Evolutionary conservation across 1,140 invertebrate species (phyloP), one percentile per base, ranked within the genome.

Genomic region (Bombus balteatus): DNA sequence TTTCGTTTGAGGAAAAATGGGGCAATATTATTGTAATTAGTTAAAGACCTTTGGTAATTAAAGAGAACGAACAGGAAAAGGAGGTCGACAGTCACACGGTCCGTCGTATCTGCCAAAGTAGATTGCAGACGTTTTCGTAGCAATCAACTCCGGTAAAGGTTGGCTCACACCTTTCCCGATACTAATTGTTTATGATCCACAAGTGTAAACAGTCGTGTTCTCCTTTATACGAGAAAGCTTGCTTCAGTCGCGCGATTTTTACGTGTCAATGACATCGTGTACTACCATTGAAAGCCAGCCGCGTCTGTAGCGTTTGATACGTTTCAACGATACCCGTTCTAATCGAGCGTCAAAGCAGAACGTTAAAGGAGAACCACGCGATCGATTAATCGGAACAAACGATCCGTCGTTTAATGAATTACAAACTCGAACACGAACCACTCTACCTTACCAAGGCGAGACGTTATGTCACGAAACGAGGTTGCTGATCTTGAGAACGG

Each of bases 121-220:
- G 72, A 47, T 62, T 68, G 53, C 87, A 79, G 47, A 59, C n/a
- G 59, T 89, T 89, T 89, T 70, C 88, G 65, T 73, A 71, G 85
- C 18, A 66, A 87, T 87, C 87, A 81, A 62, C 86, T 78, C 32
- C 25, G 81, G 66, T 70, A 85, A 89, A 90, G 89, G 85, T 89
- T 78, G 77, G 53, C 57, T 89, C 85, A 41, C 85, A 70, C 77
- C 85, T 90, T 66, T 83, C 71, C 34, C 53, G 59, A 47, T 47
- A 43, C 3, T 75, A 87, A 75, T 66, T 74, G 71, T 78, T 89
- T 85, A 90, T 85, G 81, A 85, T 89, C 74, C 85, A 79, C 47
- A 70, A 68, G 85, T 84, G 89, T 80, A 84, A 90, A 90, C 86
- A 89, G 62, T 62, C 77, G 85, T 82, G 86, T 90, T 89, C 88